Percentiles rank a stretch among this genome's conserved stretches.
Evolutionary conservation across 1,140 invertebrate species (phyloP).

Genomic region (Leguminivora glycinivorella): DNA sequence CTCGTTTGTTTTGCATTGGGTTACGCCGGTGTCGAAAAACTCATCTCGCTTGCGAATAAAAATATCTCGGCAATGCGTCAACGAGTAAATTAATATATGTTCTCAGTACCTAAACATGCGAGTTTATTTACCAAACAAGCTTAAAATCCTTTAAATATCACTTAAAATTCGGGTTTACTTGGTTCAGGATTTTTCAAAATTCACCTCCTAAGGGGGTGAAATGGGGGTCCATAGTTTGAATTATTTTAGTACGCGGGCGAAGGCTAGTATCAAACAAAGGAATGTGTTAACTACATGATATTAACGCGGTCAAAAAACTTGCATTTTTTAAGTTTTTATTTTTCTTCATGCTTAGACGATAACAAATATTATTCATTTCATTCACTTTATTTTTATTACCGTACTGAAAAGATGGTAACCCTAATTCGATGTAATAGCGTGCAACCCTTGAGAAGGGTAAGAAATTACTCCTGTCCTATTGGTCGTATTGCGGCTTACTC

Average conservation of each 20-base stretch:
- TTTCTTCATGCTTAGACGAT: neutral
- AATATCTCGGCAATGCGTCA: constrained; percentile 23
- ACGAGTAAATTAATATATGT: neutral
- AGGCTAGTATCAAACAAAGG: constrained; percentile 19
- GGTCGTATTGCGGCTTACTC: constrained; percentile 7
- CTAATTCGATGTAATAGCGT: constrained; percentile 13
- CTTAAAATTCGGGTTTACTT: neutral
- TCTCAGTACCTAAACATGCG: neutral
- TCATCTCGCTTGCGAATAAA: constrained; percentile 8
- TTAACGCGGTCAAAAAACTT: neutral
- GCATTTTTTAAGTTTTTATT: neutral
- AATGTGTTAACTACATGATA: neutral
- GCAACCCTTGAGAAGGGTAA: constrained; percentile 16
- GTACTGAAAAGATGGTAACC: constrained; percentile 11
- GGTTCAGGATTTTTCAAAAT: too few species aligned
- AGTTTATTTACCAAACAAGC: constrained; percentile 14
- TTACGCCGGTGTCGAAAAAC: neutral
- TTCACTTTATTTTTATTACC: neutral
- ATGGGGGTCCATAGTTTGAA: too few species aligned
- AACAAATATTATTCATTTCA: neutral
- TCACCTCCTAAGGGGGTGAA: too few species aligned
- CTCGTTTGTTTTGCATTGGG: constrained; percentile 14
- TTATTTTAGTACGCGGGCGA: too few species aligned
- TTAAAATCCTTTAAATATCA: neutral
- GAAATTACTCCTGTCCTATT: constrained; percentile 17